A percentile compares a stretch with the other conserved stretches of the same genome.
These are phyloP conservation scores for Anguilla obscura DNA, from an alignment of 2,797 vertebrate species.

Conservation along the genomic window DNA sequence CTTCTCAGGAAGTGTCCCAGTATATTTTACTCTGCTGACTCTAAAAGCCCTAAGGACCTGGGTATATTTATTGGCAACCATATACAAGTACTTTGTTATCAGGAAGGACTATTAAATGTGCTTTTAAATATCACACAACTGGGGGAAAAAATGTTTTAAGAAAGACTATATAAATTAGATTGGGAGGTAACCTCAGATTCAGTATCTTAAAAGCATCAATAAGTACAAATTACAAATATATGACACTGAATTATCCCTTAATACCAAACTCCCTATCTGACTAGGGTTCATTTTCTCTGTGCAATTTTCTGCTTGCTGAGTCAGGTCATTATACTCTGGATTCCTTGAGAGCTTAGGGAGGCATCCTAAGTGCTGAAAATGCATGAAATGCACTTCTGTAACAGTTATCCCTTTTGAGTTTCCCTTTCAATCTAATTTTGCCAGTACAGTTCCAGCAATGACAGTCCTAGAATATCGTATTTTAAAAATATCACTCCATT, in stretches of 20 bases:
- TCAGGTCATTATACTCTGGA: not conserved
- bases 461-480: not conserved
- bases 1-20: too few relatives aligned
- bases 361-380: not conserved
- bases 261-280: not conserved
- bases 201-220: not conserved
- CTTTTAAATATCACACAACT: not conserved
- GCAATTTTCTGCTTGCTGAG: not conserved
- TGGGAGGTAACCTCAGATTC: not conserved
- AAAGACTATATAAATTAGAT: not conserved
- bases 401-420: not conserved
- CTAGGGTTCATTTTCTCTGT: not conserved
- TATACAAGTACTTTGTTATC: not conserved
- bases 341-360: not conserved
- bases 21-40: not conserved
- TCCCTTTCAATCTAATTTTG: not conserved
- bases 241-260: not conserved
- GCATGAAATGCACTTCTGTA: not conserved
- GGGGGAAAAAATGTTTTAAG: not conserved
- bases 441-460: not conserved
- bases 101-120: not conserved
- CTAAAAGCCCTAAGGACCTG: not conserved
- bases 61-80: not conserved
- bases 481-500: not conserved
- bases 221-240: not conserved